Evolutionary conservation across 1,140 invertebrate genomes (phyloP), one percentile per base, ranked within the genome.

Genomic region (Lasaia peninsularis): DNA sequence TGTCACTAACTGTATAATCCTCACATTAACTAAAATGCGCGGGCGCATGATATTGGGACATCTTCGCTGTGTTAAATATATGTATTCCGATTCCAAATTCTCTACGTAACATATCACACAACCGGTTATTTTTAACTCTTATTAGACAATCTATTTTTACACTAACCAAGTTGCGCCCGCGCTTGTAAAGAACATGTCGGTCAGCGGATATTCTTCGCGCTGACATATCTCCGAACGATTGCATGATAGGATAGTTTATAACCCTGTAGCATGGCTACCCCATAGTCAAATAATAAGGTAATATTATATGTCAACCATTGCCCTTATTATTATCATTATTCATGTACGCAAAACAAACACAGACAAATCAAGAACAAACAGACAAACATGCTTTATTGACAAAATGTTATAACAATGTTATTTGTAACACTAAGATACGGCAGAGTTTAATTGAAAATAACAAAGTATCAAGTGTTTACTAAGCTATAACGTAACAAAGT

Each of bases 1-100:
- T 88, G 85, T 88, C 85, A 86, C 85, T 88, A 88, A 88, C 83
- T 76, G 58, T 83, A 57, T 67, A 82, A 78, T 74, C 65, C 75
- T 69, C 70, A 72, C 65, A 86, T 82, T 88, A 82, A 86, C 80
- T 67, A 34, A 44, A 71, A 37, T 78, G 75, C 73, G 64, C 79
- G 81, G 74, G 80, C 80, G 82, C 73, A 67, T 53, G 62, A 56
- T 62, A 65, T 61, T 57, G 37, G 58, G 53, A 59, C 62, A 58
- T 44, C 14, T 62, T 62, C 64, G 59, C 61, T 57, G 62, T 62
- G 73, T 18, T 44, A 18, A 44, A 44, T 28, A 44, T 44, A 44
- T 44, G 18, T 20, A 18, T 44, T 10, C 18, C 37, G 4, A 40
- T 18, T 44, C 37, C 37, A 10, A 44, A 44, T 44, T 44, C 10